Evolutionary conservation across 1,140 invertebrate species (phyloP), one percentile per base, ranked within the genome.

Genomic region (Prorops nasuta): DNA sequence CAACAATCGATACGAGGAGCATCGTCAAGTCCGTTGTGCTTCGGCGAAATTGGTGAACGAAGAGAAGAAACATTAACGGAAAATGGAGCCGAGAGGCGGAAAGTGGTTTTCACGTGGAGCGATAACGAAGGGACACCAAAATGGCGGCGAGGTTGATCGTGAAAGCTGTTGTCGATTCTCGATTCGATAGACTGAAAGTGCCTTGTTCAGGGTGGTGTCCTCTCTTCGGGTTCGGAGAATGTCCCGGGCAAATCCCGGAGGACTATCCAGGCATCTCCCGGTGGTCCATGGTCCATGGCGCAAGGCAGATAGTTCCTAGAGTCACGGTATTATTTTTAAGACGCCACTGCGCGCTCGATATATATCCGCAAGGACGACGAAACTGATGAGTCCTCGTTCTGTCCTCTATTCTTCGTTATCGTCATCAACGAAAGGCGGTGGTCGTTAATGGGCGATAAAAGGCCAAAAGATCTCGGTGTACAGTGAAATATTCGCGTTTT

Each of bases 311-410:
- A 74, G 71, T 75, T 74, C 72, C 71, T 72, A 75, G 70, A 63
- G 70, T 72, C 67, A 71, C 66, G 72, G 71, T 74, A 72, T 75
- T 75, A 74, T 67, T 68, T 71, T 72, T 74, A 71, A 74, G 69
- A 60, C 53, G 66, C 64, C 71, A 68, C 67, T 64, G 69, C 66
- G 67, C n/a, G n/a, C 71, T 74, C 69, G 41, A 56, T 58, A 48
- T 46, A 40, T 49, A 60, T 61, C 44, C 34, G 28, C 37, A 44
- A 51, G 39, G 51, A 51, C 53, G 43, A 55, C 53, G 34, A n/a
- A n/a, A n/a, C n/a, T n/a, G n/a, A n/a, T n/a, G n/a, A n/a, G n/a
- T n/a, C n/a, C n/a, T n/a, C n/a, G n/a, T 28, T 28, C 24, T 28
- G 10, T 28, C 10, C 10, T 28, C 10, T 28, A 6, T 28, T 28